Evolutionary conservation across 2,113 vertebrate species (phyloP).

Genomic region (Albula goreensis): DNA sequence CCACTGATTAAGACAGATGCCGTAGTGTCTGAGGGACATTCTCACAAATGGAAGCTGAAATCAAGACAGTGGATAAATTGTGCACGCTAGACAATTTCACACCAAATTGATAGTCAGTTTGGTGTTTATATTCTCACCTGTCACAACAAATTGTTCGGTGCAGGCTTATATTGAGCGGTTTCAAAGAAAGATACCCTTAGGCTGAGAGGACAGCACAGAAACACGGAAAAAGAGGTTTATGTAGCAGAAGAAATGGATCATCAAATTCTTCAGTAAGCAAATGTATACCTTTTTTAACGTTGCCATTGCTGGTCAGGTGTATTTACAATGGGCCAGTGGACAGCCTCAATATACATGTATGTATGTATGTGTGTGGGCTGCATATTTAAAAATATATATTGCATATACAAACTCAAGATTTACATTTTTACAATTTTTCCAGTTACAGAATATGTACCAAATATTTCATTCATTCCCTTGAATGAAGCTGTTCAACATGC

Average conservation of each 20-base stretch:
- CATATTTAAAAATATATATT: too few species aligned
- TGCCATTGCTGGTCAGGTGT: constrained; percentile 34
- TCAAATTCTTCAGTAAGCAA: constrained; percentile 50
- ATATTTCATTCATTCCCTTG: too few species aligned
- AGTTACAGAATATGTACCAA: too few species aligned
- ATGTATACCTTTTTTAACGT: constrained; percentile 54
- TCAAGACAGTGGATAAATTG: constrained; percentile 57
- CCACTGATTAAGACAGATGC: constrained; percentile 49
- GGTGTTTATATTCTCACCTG: constrained; percentile 54
- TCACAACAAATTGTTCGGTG: constrained; percentile 56
- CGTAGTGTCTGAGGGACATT: constrained; percentile 29
- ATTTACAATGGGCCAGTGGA: constrained; percentile 16
- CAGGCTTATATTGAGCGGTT: constrained; percentile 51
- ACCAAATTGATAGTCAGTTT: constrained; percentile 60
- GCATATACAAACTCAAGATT: too few species aligned
- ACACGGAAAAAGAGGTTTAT: constrained; percentile 32
- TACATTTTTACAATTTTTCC: neutral
- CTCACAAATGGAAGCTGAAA: constrained; percentile 47
- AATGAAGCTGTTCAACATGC: too few species aligned
- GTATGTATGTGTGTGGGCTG: neutral
- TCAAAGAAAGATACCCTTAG: constrained; percentile 35
- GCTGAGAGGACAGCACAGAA: constrained; percentile 32
- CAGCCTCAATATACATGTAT: neutral
- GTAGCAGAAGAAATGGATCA: constrained; percentile 35
- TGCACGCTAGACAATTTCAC: constrained; percentile 42